Conservation (phyloP, 2,797 vertebrate genomes). For the Paramormyrops hopkinsi region DNA sequence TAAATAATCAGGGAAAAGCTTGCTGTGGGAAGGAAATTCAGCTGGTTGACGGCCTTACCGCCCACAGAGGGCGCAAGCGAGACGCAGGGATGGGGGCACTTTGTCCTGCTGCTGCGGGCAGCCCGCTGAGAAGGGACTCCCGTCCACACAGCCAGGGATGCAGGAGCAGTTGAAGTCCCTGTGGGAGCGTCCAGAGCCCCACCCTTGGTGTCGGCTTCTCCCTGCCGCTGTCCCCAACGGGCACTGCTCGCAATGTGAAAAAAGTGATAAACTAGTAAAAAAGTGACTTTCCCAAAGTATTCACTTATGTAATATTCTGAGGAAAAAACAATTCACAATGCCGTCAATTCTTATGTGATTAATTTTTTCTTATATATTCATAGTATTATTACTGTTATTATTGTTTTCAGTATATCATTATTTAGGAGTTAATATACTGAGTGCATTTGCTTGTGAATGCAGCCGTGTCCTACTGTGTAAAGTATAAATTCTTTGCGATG, state of each 20-base stretch:
- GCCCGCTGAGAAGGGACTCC: neutral
- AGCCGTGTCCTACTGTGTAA: neutral
- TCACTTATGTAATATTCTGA: neutral
- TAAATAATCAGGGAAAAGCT: neutral
- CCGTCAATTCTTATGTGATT: neutral
- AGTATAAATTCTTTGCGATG: neutral
- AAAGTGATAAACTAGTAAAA: neutral
- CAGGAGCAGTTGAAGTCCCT: neutral
- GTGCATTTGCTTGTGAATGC: neutral
- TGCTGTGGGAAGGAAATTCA: neutral
- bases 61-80: slow-evolving; percentile 37
- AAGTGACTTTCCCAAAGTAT: neutral
- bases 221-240: neutral
- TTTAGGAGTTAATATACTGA: neutral
- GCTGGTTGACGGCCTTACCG: neutral
- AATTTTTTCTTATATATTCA: neutral
- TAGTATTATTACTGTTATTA: neutral
- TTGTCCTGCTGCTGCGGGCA: neutral
- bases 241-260: neutral
- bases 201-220: neutral
- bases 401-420: neutral
- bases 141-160: neutral
- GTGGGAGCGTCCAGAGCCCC: neutral
- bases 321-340: neutral
- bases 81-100: neutral